These are phyloP conservation scores for Coenonympha glycerion DNA, from an alignment of 2,888 invertebrate species.

Conservation along the genomic window DNA sequence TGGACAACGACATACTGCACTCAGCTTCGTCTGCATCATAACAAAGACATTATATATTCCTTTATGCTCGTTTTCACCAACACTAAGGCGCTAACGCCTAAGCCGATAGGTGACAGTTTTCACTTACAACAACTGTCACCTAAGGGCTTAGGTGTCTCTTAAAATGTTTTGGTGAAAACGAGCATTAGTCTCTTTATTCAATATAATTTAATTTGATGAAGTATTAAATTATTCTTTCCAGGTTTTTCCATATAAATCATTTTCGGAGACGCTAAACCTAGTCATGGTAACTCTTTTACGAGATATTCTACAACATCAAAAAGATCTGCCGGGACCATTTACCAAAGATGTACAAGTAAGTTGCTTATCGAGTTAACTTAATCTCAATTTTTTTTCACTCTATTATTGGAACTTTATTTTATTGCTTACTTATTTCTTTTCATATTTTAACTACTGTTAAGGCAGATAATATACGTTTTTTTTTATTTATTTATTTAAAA, in stretches of 20 bases:
- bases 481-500: neutral
- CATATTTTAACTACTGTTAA: neutral
- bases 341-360: slow-evolving; percentile 89
- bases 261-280: slow-evolving; percentile 95
- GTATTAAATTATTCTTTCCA: slow-evolving; percentile 42
- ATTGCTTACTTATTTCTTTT: slow-evolving; percentile 1
- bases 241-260: slow-evolving; percentile 94
- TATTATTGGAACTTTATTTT: too few relatives aligned
- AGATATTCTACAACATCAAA: slow-evolving; percentile 92
- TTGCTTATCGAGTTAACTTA: neutral
- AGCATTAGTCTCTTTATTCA: neutral
- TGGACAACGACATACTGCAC: too few relatives aligned
- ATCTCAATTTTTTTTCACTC: neutral
- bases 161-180: too few relatives aligned
- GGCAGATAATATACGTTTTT: neutral
- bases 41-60: too few relatives aligned
- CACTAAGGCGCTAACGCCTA: too few relatives aligned
- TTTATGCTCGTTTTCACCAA: too few relatives aligned
- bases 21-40: too few relatives aligned
- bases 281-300: slow-evolving; percentile 94
- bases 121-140: too few relatives aligned
- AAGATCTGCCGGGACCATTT: slow-evolving; percentile 91
- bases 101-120: too few relatives aligned
- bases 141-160: too few relatives aligned
- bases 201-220: neutral